Base-by-base conservation (phyloP, 2,113 vertebrate species). In the Garra rufa region DNA sequence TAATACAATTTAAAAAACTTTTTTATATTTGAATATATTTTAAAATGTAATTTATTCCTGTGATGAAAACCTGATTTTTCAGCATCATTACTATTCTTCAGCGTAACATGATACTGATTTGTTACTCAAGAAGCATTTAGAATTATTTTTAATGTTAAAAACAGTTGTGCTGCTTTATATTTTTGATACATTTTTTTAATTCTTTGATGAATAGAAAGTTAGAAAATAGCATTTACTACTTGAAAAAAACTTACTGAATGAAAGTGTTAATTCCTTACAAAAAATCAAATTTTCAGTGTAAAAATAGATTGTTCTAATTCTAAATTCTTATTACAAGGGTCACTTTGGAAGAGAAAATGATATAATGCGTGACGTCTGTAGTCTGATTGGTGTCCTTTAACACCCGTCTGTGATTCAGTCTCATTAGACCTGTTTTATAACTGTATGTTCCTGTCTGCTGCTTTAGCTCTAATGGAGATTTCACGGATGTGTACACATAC, bases 401-500 rank as follows among this genome's bases (percentile, higher is more conserved):
- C 69, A 24, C 19, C 3, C 15, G 17, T 24, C 69, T 71, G 2
- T 75, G n/a, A 74, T 46, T 81, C 74, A 77, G 19, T 83, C 63
- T 78, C 43, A 4, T 34, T 30, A 19, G 6, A 74, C 30, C 46
- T 38, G 19, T 15, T 61, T 41, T 26, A 21, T 43, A 46, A 15
- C 57, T 75, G 24, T 28, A 9, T 41, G 50, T 84, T 71, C 63
- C 52, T 74, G 38, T 34, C 71, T 46, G 81, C 13, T 44, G 28
- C 34, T 52, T 70, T 80, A 57, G 38, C 41, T 48, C 43, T 74
- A 44, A 74, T 24, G 41, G 13, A 75, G 44, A 75, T 50, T 48
- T 50, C 71, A 50, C 17, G 71, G 24, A 50, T 17, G 44, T 50
- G 73, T 48, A 50, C 73, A 75, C 24, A 50, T 61, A 48, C 34